Evolutionary conservation across 2,113 vertebrate genomes (phyloP), one percentile per base, ranked within the genome.

Genomic region (Greenwoodochromis staneri): DNA sequence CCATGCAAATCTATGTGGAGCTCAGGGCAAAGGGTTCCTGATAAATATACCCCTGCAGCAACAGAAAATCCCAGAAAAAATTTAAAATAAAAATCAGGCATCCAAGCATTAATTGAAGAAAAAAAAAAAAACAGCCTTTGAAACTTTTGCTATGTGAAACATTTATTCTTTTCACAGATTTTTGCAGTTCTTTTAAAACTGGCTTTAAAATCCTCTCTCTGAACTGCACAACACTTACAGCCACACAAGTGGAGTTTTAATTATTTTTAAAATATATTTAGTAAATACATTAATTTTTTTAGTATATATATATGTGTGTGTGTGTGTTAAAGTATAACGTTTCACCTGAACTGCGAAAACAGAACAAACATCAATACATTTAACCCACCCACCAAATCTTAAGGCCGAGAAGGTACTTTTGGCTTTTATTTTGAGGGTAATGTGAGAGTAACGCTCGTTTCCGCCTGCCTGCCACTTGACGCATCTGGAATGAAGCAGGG

Each of bases 401-500:
- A 19, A 2, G 17, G 7, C 27, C 9, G 5, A 34, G 4, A 17
- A 24, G 1, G 3, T 4, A 29, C 5, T 3, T 14, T 5, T 1
- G 45, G 71, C 83, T 90, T 91, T 95, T 94, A 92, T 4, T 81
- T 92, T 93, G 91, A 94, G 90, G 51, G 21, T 3, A 4, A 14
- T 9, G 12, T 24, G 14, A 9, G 8, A 13, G 8, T 21, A 9
- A 40, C 38, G 80, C 80, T 69, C 21, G 51, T 90, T 90, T 87
- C 24, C 36, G 81, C n/a, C 36, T 80, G n/a, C 31, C 38, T 36
- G 47, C 5, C 2, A 8, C 91, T 95, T 95, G 89, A 95, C 83
- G 42, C 61, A 86, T 87, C 83, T 89, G 96, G 96, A 96, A 93
- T 95, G 94, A 93, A 91, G 94, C 92, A 91, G 92, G 87, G 57